Evolutionary conservation across 2,113 vertebrate genomes (phyloP).

Genomic region (Platichthys flesus): DNA sequence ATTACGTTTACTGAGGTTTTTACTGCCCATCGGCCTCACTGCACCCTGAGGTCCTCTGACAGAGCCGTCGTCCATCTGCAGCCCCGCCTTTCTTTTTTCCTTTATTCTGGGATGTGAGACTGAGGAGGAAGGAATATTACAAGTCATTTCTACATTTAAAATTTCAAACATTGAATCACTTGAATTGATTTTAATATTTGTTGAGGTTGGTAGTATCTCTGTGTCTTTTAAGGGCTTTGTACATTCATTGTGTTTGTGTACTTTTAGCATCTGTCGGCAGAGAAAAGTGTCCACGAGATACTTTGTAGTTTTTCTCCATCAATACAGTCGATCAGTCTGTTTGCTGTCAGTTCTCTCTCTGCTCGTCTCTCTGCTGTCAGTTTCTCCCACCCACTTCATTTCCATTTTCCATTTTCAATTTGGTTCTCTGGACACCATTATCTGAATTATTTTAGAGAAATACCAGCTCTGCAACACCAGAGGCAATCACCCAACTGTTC

Average conservation of each 20-base stretch:
- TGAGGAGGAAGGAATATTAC: not conserved
- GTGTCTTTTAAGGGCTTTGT: constrained; percentile 27
- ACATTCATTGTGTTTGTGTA: no score
- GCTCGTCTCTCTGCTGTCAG: constrained; percentile 56
- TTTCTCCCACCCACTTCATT: constrained; percentile 79
- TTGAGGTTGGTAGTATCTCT: not conserved
- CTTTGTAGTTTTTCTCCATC: constrained; percentile 11
- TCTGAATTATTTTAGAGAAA: constrained; percentile 85
- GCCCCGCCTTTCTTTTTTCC: constrained; percentile 35
- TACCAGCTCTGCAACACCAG: constrained; percentile 80
- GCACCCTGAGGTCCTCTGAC: constrained; percentile 28
- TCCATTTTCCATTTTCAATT: constrained; percentile 92
- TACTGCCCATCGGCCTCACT: constrained; percentile 24
- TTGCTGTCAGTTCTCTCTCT: constrained; percentile 38
- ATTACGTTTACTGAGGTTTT: constrained; percentile 52
- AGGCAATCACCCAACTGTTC: constrained; percentile 76
- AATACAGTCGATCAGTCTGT: constrained; percentile 25
- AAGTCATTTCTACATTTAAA: constrained; percentile 6
- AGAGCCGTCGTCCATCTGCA: constrained; percentile 18
- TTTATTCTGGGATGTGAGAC: not conserved
- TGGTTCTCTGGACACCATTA: constrained; percentile 87
- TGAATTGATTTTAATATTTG: constrained; percentile 17
- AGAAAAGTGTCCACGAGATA: not conserved
- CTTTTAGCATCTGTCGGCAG: not conserved
- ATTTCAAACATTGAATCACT: constrained; percentile 20